Evolutionary conservation across 2,888 invertebrate species (phyloP), one percentile per base, ranked within the genome.

Genomic region (Sialis fuliginosa): DNA sequence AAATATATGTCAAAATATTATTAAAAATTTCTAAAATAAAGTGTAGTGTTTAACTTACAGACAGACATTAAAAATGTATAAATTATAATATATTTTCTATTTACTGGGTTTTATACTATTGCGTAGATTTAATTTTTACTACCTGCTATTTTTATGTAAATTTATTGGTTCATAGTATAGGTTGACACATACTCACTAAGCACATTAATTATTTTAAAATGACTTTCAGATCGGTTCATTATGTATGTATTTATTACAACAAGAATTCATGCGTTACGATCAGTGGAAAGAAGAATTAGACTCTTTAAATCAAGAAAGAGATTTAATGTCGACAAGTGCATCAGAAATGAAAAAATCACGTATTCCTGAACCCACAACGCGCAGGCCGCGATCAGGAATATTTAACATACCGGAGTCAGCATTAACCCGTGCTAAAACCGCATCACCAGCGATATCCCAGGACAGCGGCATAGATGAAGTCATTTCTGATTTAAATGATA

Each of bases 161-260:
- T 22, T 22, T 22, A 22, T 22, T 22, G 22, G 22, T 22, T 22
- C 22, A 22, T 22, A 22, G 22, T 22, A 22, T 22, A 22, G 4
- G 22, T 22, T 22, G 22, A n/a, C n/a, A n/a, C n/a, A n/a, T n/a
- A 22, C 22, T 22, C 22, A 2, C 22, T 22, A 22, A 22, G 4
- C 22, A 2, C 22, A 22, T 22, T 22, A 22, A 22, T 22, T 22
- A 22, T 22, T n/a, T n/a, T n/a, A n/a, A n/a, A n/a, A 35, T 37
- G n/a, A 10, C 51, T 54, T 52, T 44, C 50, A 89, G 79, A 92
- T 95, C 61, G 96, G 96, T 42, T 95, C 96, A 1, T 71, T 97
- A 48, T 92, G 92, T 60, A 90, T 98, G 85, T 91, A 91, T 65
- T 86, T 97, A 46, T 81, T 97, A 52, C 95, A 96, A 60, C 89